Percentiles rank a stretch among this genome's conserved stretches.
These are phyloP conservation scores for Rousettus madagascariensis DNA, from an alignment of 2,797 vertebrate genomes.

Conservation along the genomic window DNA sequence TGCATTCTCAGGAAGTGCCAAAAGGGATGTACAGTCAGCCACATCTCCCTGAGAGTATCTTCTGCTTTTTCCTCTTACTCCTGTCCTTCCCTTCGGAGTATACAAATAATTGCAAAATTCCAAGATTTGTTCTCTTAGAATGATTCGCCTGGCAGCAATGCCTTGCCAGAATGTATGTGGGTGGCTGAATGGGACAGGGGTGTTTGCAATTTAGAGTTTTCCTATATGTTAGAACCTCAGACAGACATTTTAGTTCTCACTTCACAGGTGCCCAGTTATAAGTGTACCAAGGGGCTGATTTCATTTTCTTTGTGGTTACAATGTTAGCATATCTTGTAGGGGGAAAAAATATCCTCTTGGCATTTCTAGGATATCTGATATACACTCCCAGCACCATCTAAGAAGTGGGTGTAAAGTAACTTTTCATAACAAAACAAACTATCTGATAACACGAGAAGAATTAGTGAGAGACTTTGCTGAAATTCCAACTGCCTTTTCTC, in stretches of 20 bases:
- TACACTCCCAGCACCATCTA: constrained; percentile 47
- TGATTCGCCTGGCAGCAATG: neutral
- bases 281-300: neutral
- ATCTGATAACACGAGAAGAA: constrained; percentile 75
- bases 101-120: neutral
- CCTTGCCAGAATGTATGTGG: neutral
- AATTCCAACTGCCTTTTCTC: constrained; percentile 86
- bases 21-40: neutral
- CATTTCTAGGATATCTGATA: constrained; percentile 62
- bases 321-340: neutral
- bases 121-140: neutral
- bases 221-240: neutral
- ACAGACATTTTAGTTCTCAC: neutral
- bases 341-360: neutral
- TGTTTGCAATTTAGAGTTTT: neutral
- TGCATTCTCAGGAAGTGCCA: neutral
- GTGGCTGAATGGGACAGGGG: neutral
- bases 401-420: constrained; percentile 64
- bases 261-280: neutral
- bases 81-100: neutral
- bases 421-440: constrained; percentile 70
- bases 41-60: neutral
- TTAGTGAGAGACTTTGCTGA: constrained; percentile 82
- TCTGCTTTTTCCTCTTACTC: neutral
- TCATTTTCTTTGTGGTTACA: constrained; percentile 60